These are phyloP conservation scores for Archips xylosteana DNA, from an alignment of 2,888 invertebrate genomes.

Conservation along the genomic window DNA sequence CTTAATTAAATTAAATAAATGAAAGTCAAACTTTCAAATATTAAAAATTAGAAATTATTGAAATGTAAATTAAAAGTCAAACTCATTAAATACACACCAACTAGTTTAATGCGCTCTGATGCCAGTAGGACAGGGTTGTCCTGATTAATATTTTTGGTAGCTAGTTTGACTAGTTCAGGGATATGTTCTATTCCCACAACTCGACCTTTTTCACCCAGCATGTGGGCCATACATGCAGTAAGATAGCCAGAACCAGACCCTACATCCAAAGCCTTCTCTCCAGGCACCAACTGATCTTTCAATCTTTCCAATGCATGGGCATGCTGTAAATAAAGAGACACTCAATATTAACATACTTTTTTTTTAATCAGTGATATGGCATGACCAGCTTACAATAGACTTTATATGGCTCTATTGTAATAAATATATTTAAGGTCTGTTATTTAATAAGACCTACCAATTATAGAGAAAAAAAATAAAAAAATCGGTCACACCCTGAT, in stretches of 20 bases:
- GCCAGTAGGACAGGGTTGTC: slow-evolving; percentile 90
- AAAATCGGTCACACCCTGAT: too few relatives aligned
- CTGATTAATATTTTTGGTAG: slow-evolving; percentile 90
- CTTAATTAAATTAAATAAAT: too few relatives aligned
- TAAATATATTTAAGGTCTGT: too few relatives aligned
- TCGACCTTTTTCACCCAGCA: slow-evolving; percentile 89
- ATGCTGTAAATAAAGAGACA: slow-evolving; percentile 86
- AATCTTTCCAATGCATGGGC: slow-evolving; percentile 96
- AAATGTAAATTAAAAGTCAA: too few relatives aligned
- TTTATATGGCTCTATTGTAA: too few relatives aligned
- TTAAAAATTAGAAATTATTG: too few relatives aligned
- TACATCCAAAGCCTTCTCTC: slow-evolving; percentile 94
- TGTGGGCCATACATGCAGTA: slow-evolving; percentile 95
- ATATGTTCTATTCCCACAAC: slow-evolving; percentile 97
- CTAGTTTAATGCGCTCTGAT: slow-evolving; percentile 88
- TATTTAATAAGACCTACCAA: too few relatives aligned
- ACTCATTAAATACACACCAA: slow-evolving; percentile 81
- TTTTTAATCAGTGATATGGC: too few relatives aligned
- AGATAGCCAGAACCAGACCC: slow-evolving; percentile 98
- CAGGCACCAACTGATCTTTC: slow-evolving; percentile 90
- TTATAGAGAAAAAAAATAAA: too few relatives aligned
- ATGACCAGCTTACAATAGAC: too few relatives aligned
- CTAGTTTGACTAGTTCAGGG: slow-evolving; percentile 90
- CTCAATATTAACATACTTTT: neutral
- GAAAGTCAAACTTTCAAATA: too few relatives aligned